Conservation (phyloP, 2,888 invertebrate species). For the Drosophila birchii region DNA sequence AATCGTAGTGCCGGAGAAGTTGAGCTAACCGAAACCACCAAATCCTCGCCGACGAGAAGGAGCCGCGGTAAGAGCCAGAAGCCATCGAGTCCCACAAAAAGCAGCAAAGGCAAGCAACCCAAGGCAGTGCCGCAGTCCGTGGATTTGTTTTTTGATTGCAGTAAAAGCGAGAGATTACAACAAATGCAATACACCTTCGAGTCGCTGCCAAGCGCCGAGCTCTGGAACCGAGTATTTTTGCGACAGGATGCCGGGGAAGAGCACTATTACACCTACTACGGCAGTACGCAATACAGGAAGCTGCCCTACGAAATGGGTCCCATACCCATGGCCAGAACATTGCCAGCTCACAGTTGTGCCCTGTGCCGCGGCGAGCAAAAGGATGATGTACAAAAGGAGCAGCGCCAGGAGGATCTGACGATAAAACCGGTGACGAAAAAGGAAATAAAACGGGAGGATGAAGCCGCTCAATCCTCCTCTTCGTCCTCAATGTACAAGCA, state of each 20-base stretch:
- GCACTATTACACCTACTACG: slow-evolving; percentile 86
- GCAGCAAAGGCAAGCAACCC: slow-evolving; percentile 6
- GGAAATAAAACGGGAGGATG: slow-evolving; percentile 40
- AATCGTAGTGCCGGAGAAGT: slow-evolving; percentile 39
- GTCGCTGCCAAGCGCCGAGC: slow-evolving; percentile 89
- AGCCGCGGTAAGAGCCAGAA: slow-evolving; percentile 8
- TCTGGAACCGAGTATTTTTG: slow-evolving; percentile 92
- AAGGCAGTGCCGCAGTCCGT: slow-evolving; percentile 9
- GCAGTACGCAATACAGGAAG: slow-evolving; percentile 82
- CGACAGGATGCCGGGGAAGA: slow-evolving; percentile 91
- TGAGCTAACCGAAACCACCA: slow-evolving; percentile 21
- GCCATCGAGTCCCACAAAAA: slow-evolving; percentile 21
- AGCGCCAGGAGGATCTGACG: slow-evolving; percentile 55
- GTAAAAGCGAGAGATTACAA: slow-evolving; percentile 73
- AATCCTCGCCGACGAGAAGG: slow-evolving; percentile 18
- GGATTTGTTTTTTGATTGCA: slow-evolving; percentile 72
- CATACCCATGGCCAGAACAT: slow-evolving; percentile 86
- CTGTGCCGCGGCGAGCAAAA: slow-evolving; percentile 83
- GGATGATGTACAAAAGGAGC: slow-evolving; percentile 83
- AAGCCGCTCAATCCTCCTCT: slow-evolving; percentile 30
- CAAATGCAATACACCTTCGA: slow-evolving; percentile 87
- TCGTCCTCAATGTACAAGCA: slow-evolving; percentile 66
- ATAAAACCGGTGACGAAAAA: slow-evolving; percentile 33
- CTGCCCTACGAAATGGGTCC: slow-evolving; percentile 91
- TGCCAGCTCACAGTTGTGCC: slow-evolving; percentile 84